These are phyloP conservation scores for Zootermopsis nevadensis DNA, from an alignment of 2,888 invertebrate species.

Conservation along the genomic window DNA sequence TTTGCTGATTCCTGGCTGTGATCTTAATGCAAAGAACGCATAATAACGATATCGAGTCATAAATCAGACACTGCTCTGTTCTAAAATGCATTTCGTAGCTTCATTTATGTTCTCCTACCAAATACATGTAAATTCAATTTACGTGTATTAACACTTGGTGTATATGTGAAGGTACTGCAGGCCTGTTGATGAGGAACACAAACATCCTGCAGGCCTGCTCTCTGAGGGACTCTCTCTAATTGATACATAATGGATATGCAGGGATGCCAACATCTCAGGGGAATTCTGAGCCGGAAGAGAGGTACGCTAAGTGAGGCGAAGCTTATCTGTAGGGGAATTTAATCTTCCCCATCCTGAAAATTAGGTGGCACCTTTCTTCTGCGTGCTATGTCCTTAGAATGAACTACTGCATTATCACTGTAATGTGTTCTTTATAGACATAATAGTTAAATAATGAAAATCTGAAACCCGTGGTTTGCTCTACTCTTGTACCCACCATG, in stretches of 20 bases:
- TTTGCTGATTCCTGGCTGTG: too few species aligned
- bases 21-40: too few species aligned
- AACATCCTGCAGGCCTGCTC: constrained; percentile 27
- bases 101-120: too few species aligned
- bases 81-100: too few species aligned
- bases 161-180: constrained; percentile 2
- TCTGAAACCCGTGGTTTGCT: too few species aligned
- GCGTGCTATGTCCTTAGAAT: background rate
- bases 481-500: too few species aligned
- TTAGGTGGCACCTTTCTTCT: background rate
- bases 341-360: constrained; percentile 15
- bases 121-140: constrained; percentile 21
- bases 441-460: too few species aligned
- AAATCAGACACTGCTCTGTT: too few species aligned
- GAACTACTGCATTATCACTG: background rate
- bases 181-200: constrained; percentile 17
- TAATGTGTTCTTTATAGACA: background rate
- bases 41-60: too few species aligned
- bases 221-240: constrained; percentile 25
- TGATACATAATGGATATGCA: constrained; percentile 41
- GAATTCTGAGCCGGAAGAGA: constrained; percentile 15
- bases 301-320: constrained; percentile 28
- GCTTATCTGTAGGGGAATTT: constrained; percentile 24
- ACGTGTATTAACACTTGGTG: background rate
- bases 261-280: constrained; percentile 37